These are phyloP conservation scores for Hermetia illucens DNA, from an alignment of 1,140 invertebrate species.

Conservation along the genomic window DNA sequence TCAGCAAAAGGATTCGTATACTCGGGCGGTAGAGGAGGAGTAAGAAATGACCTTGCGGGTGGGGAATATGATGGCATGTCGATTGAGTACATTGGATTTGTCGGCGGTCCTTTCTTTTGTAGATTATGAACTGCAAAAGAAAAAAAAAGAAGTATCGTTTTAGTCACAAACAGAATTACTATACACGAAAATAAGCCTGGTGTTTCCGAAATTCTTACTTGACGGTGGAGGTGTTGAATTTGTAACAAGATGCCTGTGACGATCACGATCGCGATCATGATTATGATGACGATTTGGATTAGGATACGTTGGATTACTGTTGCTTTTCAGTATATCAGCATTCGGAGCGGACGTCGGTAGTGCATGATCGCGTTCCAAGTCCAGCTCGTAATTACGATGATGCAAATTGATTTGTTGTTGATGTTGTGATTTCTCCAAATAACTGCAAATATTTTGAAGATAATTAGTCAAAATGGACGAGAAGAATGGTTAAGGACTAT, in stretches of 20 bases:
- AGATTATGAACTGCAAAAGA: constrained; percentile 21
- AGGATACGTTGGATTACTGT: constrained; percentile 51
- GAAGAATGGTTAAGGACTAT: constrained; percentile 1
- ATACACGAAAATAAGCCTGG: background rate
- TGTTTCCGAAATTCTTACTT: constrained; percentile 30
- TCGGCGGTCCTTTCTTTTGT: constrained; percentile 33
- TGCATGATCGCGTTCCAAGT: constrained; percentile 49
- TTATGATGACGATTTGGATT: constrained; percentile 39
- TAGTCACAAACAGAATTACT: background rate
- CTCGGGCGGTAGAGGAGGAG: constrained; percentile 60
- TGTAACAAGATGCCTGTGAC: constrained; percentile 19
- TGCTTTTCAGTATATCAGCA: constrained; percentile 53
- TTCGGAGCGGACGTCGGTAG: constrained; percentile 53
- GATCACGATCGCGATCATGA: constrained; percentile 19
- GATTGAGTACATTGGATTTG: constrained; percentile 34
- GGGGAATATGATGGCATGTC: constrained; percentile 69
- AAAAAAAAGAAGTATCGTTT: background rate
- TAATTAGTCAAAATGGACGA: constrained; percentile 14
- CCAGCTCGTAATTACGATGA: constrained; percentile 39
- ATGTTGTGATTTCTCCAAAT: constrained; percentile 17
- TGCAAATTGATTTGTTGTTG: constrained; percentile 14
- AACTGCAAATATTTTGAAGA: constrained; percentile 10
- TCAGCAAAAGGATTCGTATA: constrained; percentile 69
- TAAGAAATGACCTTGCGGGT: constrained; percentile 59
- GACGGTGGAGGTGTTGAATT: constrained; percentile 24